These are phyloP conservation scores for Meloidogyne hapla DNA, from an alignment of 1,140 invertebrate species.

Conservation along the genomic window DNA sequence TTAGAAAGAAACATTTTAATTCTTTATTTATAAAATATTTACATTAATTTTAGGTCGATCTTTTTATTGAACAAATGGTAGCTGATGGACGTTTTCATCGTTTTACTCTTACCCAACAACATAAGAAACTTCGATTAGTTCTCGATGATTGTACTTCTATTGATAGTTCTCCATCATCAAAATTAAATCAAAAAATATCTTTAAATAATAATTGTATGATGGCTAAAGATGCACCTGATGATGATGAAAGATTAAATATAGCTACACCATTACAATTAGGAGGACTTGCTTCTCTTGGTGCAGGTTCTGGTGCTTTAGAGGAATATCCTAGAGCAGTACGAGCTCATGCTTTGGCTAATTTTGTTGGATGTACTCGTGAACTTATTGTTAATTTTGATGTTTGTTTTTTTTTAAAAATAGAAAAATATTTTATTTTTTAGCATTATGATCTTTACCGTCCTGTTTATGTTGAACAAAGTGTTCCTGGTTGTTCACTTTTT, in stretches of 20 bases:
- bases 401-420: slow-evolving; percentile 22
- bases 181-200: slow-evolving; percentile 11
- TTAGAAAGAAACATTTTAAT: not conserved
- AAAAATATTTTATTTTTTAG: slow-evolving; percentile 35
- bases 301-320: slow-evolving; percentile 18
- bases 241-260: slow-evolving; percentile 62
- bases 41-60: not conserved
- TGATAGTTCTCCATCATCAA: not conserved
- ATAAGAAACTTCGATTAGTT: slow-evolving; percentile 53
- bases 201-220: slow-evolving; percentile 28
- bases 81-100: slow-evolving; percentile 60
- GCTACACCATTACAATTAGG: slow-evolving; percentile 59
- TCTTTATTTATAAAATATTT: not conserved
- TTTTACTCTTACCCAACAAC: slow-evolving; percentile 50
- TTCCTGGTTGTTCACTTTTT: slow-evolving; percentile 42
- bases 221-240: slow-evolving; percentile 43
- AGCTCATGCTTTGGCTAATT: slow-evolving; percentile 29
- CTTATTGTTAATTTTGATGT: slow-evolving; percentile 55
- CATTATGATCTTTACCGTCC: slow-evolving; percentile 59
- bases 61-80: slow-evolving; percentile 36
- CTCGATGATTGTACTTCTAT: slow-evolving; percentile 53
- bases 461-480: slow-evolving; percentile 42
- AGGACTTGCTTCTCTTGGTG: slow-evolving; percentile 38
- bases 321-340: slow-evolving; percentile 42
- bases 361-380: slow-evolving; percentile 60